phyloP scores from a whole-genome alignment of 2,888 invertebrate genomes.

The Diplolepis rosae region DNA sequence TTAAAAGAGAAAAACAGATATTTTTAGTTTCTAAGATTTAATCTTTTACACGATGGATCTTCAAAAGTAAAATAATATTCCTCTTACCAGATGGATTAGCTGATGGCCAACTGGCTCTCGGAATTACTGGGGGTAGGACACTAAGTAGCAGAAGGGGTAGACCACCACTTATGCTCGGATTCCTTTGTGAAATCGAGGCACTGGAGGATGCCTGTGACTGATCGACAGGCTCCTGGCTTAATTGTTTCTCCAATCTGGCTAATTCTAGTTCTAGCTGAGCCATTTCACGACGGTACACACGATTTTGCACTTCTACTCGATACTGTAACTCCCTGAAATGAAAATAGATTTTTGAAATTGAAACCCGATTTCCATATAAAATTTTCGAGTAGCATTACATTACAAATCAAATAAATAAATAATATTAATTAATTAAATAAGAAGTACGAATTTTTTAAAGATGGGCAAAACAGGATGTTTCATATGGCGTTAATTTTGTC shows the following conservation, averaged over 20 bases:
- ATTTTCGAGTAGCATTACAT: too few relatives aligned
- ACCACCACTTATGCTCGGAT: constrained; percentile 82
- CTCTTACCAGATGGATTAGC: constrained; percentile 76
- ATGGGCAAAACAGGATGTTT: too few relatives aligned
- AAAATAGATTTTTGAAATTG: not conserved
- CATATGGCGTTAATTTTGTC: too few relatives aligned
- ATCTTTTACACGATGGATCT: constrained; percentile 44
- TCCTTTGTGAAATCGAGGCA: constrained; percentile 77
- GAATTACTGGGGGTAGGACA: constrained; percentile 84
- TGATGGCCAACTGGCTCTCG: constrained; percentile 86
- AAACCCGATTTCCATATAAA: too few relatives aligned
- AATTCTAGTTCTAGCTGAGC: constrained; percentile 87
- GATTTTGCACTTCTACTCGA: constrained; percentile 92
- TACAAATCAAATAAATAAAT: too few relatives aligned
- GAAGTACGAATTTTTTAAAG: too few relatives aligned
- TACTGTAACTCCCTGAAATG: constrained; percentile 81
- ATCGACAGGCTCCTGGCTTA: constrained; percentile 77
- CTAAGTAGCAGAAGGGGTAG: constrained; percentile 82
- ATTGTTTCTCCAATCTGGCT: constrained; percentile 81
- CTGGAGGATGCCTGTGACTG: constrained; percentile 76
- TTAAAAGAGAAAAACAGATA: not conserved
- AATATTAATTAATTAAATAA: too few relatives aligned
- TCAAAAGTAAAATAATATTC: constrained; percentile 20
- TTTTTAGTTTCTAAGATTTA: not conserved
- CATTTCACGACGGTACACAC: constrained; percentile 89